Evolutionary conservation across 2,888 invertebrate genomes (phyloP), one percentile per base, ranked within the genome.

Genomic region (Cordilura impudica): DNA sequence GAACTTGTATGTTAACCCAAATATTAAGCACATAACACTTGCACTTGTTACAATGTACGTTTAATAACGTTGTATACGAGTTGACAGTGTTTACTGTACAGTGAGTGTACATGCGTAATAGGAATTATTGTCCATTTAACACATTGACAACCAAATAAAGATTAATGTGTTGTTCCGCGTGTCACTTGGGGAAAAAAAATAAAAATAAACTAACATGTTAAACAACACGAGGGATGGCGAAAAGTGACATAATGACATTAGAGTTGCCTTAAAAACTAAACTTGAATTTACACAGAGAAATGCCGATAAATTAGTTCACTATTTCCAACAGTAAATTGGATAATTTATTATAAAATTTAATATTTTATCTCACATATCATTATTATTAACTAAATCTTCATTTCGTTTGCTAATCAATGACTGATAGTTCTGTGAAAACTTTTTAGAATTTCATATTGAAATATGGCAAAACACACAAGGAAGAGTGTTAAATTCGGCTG

Each of bases 71-170:
- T n/a, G n/a, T n/a, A n/a, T n/a, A n/a, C n/a, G n/a, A n/a, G n/a
- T n/a, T n/a, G n/a, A n/a, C n/a, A n/a, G n/a, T n/a, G n/a, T n/a
- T n/a, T n/a, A n/a, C n/a, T n/a, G n/a, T n/a, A n/a, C n/a, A n/a
- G n/a, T n/a, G n/a, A n/a, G n/a, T n/a, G n/a, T n/a, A n/a, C n/a
- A n/a, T n/a, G n/a, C 60, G 69, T 78, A 78, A 54, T 70, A 70
- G 81, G 77, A 82, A 81, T 81, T 81, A 81, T 81, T 81, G 82
- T 82, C 82, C 81, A 81, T 82, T 82, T 81, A 82, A 76, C 81
- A 82, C 82, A 81, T 82, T 82, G 81, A 81, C 82, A 82, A 75
- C 61, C 75, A 81, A 81, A 82, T 82, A 82, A 82, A 81, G 82
- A 82, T 82, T 82, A 82, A 82, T 82, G 81, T 65, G 51, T 58